Evolutionary conservation across 1,140 invertebrate species (phyloP), one percentile per base, ranked within the genome.

Genomic region (Trichoplusia ni): DNA sequence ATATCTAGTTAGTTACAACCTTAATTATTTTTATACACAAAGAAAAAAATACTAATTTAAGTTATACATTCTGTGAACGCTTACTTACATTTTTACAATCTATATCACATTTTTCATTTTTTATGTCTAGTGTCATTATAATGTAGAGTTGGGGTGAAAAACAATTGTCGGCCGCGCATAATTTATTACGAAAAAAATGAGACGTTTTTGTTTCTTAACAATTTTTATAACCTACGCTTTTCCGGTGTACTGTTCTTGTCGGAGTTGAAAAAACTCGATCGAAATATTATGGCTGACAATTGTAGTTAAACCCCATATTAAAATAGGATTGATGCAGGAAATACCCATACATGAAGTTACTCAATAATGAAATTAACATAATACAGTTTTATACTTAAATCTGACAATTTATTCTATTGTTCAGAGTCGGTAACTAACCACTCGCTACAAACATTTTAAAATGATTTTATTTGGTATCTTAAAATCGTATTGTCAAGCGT

Each of bases 401-500:
- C 18, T 23, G 29, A 51, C n/a, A 51, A 33, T 16, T 51, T 18
- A 14, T 25, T 40, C 35, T 25, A 23, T 54, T 54, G 35, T 40
- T 54, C 21, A 38, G 35, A 38, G 23, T 40, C 16, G 40, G 44
- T 60, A 18, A 46, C 56, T 59, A 59, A 59, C 29, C 56, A 59
- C 40, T 60, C 56, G 37, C 56, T 60, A 60, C 56, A 37, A 60
- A 60, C 56, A 66, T 53, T 69, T 64, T 67, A 64, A 69, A 71
- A 70, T 74, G 67, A 69, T 75, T 77, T 76, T 73, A 69, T 61
- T 78, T 31, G 82, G 75, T 83, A 84, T 77, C 71, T 87, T 83
- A 84, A 82, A 82, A 79, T 81, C 70, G 86, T 89, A 89, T 90
- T 90, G 86, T 90, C 87, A 89, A 90, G 87, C 87, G 71, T 86